Conservation (phyloP, 2,888 invertebrate species). For the Silvanus unidentatus region DNA sequence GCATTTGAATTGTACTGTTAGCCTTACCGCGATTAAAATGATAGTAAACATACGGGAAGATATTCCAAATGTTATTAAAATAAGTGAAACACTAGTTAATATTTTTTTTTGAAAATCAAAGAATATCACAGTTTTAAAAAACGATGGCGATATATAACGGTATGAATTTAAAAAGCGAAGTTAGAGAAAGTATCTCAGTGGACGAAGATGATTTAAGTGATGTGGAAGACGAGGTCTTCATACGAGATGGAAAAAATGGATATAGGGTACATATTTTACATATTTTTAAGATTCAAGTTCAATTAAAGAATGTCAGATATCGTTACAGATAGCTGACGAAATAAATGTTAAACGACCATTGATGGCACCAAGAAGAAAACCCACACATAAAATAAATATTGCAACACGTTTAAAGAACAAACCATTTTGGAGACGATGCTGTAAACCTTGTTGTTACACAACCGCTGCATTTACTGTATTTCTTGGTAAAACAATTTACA, state of each 20-base stretch:
- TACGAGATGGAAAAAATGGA: slow-evolving; percentile 63
- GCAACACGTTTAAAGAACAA: slow-evolving; percentile 52
- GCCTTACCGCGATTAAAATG: neutral
- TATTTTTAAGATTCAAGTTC: neutral
- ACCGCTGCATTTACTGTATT: slow-evolving; percentile 55
- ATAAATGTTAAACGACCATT: slow-evolving; percentile 64
- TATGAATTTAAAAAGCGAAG: slow-evolving; percentile 54
- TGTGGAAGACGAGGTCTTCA: slow-evolving; percentile 73
- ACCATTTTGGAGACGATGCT: slow-evolving; percentile 53
- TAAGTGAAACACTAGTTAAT: neutral
- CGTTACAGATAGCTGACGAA: slow-evolving; percentile 56
- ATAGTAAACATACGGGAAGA: neutral
- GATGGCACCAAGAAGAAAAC: slow-evolving; percentile 61
- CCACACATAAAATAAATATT: slow-evolving; percentile 45
- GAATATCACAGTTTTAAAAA: neutral
- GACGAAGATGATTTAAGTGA: slow-evolving; percentile 67
- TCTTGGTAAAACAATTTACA: slow-evolving; percentile 46
- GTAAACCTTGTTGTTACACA: slow-evolving; percentile 62
- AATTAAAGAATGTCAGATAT: slow-evolving; percentile 8
- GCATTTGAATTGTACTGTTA: neutral
- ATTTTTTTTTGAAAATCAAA: neutral
- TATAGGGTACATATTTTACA: slow-evolving; percentile 45
- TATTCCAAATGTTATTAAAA: neutral
- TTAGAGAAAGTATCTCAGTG: slow-evolving; percentile 57
- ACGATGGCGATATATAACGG: slow-evolving; percentile 56